Conservation (phyloP, 2,888 invertebrate species). For the Epicampocera succincta region DNA sequence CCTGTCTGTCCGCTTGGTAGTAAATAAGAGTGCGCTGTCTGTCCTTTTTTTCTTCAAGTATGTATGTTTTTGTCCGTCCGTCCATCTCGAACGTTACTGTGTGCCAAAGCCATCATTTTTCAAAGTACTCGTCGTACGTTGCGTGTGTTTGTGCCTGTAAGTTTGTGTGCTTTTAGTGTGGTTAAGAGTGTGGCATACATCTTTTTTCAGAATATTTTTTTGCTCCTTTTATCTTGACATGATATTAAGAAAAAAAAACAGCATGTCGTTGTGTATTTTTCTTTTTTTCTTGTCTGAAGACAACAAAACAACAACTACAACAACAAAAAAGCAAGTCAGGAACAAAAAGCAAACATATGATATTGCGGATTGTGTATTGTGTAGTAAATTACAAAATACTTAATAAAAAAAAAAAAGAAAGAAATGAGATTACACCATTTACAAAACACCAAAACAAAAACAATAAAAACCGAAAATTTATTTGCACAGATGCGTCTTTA, state of each 20-base stretch:
- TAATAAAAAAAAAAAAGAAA: too few species aligned
- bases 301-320: constrained; percentile 29
- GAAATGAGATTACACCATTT: constrained; percentile 42
- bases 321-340: too few species aligned
- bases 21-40: not conserved
- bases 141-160: not conserved
- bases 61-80: constrained; percentile 6
- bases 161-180: constrained; percentile 34
- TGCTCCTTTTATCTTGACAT: constrained; percentile 54
- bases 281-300: constrained; percentile 36
- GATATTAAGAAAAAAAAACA: constrained; percentile 64
- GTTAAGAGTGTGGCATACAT: constrained; percentile 66
- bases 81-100: not conserved
- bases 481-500: too few species aligned
- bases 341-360: constrained; percentile 52
- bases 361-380: constrained; percentile 54
- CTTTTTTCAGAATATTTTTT: constrained; percentile 37
- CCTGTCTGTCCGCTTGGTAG: not conserved
- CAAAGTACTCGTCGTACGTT: not conserved
- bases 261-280: constrained; percentile 50
- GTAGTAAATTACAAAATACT: constrained; percentile 60
- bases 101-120: constrained; percentile 7
- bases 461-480: not conserved
- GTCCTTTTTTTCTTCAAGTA: constrained; percentile 5
- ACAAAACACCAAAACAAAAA: not conserved